Conservation (phyloP, 2,888 invertebrate genomes). For the Octodonta nipae region DNA sequence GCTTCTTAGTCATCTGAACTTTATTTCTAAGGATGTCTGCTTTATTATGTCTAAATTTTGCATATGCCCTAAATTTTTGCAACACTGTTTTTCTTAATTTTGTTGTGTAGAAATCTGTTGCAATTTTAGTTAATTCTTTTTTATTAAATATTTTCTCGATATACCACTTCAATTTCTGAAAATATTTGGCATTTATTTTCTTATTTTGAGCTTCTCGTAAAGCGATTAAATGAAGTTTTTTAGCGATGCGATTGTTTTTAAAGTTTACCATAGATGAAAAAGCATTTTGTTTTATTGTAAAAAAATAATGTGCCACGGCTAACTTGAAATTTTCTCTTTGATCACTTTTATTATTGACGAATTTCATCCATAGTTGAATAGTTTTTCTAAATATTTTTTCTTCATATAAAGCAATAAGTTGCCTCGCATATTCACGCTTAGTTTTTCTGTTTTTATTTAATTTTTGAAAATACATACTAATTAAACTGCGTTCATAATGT, state of each 20-base stretch:
- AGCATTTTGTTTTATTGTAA: slow-evolving; percentile 12
- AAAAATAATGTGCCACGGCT: slow-evolving; percentile 12
- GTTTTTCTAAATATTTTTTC: slow-evolving; percentile 11
- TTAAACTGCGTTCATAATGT: slow-evolving; percentile 10
- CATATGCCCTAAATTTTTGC: not conserved
- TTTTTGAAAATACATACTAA: slow-evolving; percentile 5
- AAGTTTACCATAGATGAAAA: slow-evolving; percentile 15
- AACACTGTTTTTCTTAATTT: slow-evolving; percentile 8
- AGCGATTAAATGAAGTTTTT: slow-evolving; percentile 5
- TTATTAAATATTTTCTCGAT: slow-evolving; percentile 2
- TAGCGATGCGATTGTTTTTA: slow-evolving; percentile 6
- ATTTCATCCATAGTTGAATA: slow-evolving; percentile 11
- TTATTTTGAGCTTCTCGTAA: slow-evolving; percentile 5
- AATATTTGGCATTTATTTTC: slow-evolving; percentile 5
- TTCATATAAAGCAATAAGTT: slow-evolving; percentile 4
- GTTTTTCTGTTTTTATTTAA: slow-evolving; percentile 4
- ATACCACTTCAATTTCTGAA: slow-evolving; percentile 8
- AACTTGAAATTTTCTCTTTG: slow-evolving; percentile 11
- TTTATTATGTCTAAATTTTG: not conserved
- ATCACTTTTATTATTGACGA: slow-evolving; percentile 5
- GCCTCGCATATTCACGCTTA: slow-evolving; percentile 4
- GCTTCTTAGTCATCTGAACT: too few relatives aligned
- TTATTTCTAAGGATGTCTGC: not conserved
- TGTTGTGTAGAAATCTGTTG: slow-evolving; percentile 7
- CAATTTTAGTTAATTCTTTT: slow-evolving; percentile 5